Conservation (phyloP, 1,140 invertebrate species). For the Telenomus remus region DNA sequence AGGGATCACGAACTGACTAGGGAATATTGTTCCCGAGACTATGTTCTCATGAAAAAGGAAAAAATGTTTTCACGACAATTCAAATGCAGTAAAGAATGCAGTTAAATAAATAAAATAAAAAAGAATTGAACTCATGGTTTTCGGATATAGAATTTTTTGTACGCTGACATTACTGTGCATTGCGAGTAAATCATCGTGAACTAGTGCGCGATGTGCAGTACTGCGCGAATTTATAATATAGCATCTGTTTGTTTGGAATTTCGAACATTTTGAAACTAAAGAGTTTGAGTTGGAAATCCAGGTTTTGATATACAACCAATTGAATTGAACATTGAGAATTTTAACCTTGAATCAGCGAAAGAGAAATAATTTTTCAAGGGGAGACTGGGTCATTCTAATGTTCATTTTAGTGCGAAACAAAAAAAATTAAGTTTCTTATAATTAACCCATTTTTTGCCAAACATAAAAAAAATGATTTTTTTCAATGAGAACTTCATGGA, state of each 20-base stretch:
- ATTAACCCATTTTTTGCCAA: too few relatives aligned
- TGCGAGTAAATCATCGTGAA: constrained; percentile 20
- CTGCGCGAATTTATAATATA: too few relatives aligned
- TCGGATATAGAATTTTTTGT: constrained; percentile 72
- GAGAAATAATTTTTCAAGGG: constrained; percentile 17
- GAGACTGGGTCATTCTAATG: constrained; percentile 37
- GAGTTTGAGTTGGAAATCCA: too few relatives aligned
- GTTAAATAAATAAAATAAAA: constrained; percentile 63
- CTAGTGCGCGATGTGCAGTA: too few relatives aligned
- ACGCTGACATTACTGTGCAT: constrained; percentile 51
- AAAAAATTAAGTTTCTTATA: not conserved
- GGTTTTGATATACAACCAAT: too few relatives aligned
- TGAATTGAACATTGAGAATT: not conserved
- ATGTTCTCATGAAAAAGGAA: constrained; percentile 66
- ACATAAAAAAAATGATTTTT: too few relatives aligned
- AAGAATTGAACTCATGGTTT: constrained; percentile 47
- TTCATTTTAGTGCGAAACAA: constrained; percentile 10
- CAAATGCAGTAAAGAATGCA: constrained; percentile 49
- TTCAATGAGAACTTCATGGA: too few relatives aligned
- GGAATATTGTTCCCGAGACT: constrained; percentile 69
- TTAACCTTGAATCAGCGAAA: not conserved
- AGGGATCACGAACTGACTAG: constrained; percentile 75
- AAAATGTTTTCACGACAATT: constrained; percentile 38
- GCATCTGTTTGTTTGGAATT: constrained; percentile 3
- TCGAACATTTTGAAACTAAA: too few relatives aligned